These are phyloP conservation scores for Pachypeltis micranthus DNA, from an alignment of 1,140 invertebrate genomes.

Conservation along the genomic window DNA sequence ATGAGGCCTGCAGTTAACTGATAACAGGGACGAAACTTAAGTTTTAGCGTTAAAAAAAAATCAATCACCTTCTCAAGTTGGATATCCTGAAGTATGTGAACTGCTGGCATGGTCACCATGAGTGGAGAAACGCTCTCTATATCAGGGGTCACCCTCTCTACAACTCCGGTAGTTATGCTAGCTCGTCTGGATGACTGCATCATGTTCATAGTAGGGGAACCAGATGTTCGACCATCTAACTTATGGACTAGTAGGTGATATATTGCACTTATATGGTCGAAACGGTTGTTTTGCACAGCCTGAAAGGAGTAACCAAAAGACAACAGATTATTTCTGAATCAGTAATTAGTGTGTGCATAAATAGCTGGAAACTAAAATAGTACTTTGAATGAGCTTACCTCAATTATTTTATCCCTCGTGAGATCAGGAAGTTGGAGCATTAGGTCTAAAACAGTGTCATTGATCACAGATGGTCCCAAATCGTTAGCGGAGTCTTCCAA, in stretches of 20 bases:
- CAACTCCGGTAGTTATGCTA: conserved; percentile 51
- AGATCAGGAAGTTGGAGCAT: conserved; percentile 72
- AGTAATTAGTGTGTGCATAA: too few species aligned
- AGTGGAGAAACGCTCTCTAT: conserved; percentile 32
- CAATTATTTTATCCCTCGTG: conserved; percentile 55
- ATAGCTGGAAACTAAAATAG: too few species aligned
- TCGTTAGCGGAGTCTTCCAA: conserved; percentile 15
- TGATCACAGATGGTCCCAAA: conserved; percentile 30
- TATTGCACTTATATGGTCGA: conserved; percentile 93
- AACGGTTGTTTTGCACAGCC: conserved; percentile 75
- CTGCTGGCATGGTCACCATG: conserved; percentile 46
- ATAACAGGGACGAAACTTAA: conserved; percentile 2
- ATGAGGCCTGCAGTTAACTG: too few species aligned
- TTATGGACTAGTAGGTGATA: conserved; percentile 86
- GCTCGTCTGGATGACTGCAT: conserved; percentile 36
- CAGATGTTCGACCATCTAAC: conserved; percentile 41
- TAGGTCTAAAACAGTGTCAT: conserved; percentile 57
- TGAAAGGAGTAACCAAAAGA: conserved; percentile 36
- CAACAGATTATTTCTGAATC: too few species aligned
- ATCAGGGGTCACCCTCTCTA: conserved; percentile 31
- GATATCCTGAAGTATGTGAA: conserved; percentile 40
- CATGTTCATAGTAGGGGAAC: conserved; percentile 27
- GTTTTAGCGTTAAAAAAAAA: not conserved
- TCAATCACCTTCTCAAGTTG: conserved; percentile 50
- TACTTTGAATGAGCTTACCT: too few species aligned